Conservation (phyloP, 2,888 invertebrate species). For the Eupeodes luniger region DNA sequence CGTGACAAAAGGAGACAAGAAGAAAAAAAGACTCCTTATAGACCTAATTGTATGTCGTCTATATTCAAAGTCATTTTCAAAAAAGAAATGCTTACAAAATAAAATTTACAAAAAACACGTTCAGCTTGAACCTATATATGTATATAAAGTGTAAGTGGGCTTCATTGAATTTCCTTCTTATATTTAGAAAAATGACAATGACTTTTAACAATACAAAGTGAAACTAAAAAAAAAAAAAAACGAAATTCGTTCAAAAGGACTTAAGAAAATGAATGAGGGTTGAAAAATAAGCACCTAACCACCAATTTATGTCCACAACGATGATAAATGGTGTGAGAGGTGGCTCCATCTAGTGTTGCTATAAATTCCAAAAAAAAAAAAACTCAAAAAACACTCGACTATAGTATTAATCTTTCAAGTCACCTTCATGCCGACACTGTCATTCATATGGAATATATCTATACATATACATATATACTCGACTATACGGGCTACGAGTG, state of each 20-base stretch:
- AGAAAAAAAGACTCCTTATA: background rate
- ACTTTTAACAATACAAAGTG: conserved; percentile 9
- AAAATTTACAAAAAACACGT: background rate
- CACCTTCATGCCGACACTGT: conserved; percentile 44
- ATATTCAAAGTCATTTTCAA: background rate
- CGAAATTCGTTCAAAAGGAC: conserved; percentile 7
- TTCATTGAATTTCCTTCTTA: conserved; percentile 7
- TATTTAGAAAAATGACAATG: background rate
- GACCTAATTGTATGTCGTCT: conserved; percentile 9
- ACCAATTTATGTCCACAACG: conserved; percentile 67
- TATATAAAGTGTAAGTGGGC: background rate
- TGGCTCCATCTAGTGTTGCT: conserved; percentile 39
- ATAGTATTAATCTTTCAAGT: conserved; percentile 21
- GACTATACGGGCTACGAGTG: background rate
- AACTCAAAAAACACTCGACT: background rate
- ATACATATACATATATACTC: background rate
- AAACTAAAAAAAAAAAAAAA: conserved; percentile 1
- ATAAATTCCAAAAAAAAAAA: conserved; percentile 7
- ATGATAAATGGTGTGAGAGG: conserved; percentile 68
- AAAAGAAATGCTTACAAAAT: background rate
- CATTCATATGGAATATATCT: conserved; percentile 7
- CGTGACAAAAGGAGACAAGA: background rate
- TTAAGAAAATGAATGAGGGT: conserved; percentile 23
- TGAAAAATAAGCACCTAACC: conserved; percentile 48
- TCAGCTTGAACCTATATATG: background rate